phyloP scores from a whole-genome alignment of 2,888 invertebrate species.

The Stenotaenia linearis region DNA sequence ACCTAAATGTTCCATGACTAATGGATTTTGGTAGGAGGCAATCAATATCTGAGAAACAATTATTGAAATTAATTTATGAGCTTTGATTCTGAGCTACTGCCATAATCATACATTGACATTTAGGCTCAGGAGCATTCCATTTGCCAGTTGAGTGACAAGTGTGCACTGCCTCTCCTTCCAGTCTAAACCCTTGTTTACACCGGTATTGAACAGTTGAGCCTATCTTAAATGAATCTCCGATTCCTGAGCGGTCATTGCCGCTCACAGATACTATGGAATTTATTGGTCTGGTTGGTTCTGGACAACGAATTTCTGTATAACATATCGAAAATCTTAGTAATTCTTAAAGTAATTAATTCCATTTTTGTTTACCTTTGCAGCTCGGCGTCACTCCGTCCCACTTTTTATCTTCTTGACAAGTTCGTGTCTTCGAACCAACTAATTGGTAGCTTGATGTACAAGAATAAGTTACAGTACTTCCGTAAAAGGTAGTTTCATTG shows the following conservation, averaged over 20 bases:
- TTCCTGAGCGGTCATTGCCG: slow-evolving; percentile 69
- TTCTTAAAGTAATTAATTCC: not conserved
- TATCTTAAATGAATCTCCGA: slow-evolving; percentile 41
- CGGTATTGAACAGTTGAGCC: slow-evolving; percentile 42
- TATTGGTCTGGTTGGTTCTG: slow-evolving; percentile 72
- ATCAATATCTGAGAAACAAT: slow-evolving; percentile 67
- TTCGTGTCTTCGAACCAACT: slow-evolving; percentile 66
- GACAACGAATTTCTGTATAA: slow-evolving; percentile 83
- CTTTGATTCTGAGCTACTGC: not conserved
- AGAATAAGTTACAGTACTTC: slow-evolving; percentile 71
- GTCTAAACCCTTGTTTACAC: slow-evolving; percentile 41
- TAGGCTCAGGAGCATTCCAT: slow-evolving; percentile 41
- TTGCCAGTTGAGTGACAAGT: slow-evolving; percentile 39
- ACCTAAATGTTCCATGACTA: slow-evolving; percentile 66
- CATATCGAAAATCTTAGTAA: not conserved
- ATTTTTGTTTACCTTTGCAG: slow-evolving; percentile 64
- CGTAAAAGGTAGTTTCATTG: slow-evolving; percentile 72
- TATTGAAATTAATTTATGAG: no score
- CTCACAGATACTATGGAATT: slow-evolving; percentile 83
- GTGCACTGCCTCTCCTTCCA: slow-evolving; percentile 40
- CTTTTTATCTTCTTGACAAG: slow-evolving; percentile 66
- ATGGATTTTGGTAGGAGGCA: slow-evolving; percentile 71
- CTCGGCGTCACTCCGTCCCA: slow-evolving; percentile 81
- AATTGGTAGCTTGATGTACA: slow-evolving; percentile 74
- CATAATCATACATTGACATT: slow-evolving; percentile 37